Evolutionary conservation across 2,888 invertebrate genomes (phyloP).

Genomic region (Chymomyza caudatula): DNA sequence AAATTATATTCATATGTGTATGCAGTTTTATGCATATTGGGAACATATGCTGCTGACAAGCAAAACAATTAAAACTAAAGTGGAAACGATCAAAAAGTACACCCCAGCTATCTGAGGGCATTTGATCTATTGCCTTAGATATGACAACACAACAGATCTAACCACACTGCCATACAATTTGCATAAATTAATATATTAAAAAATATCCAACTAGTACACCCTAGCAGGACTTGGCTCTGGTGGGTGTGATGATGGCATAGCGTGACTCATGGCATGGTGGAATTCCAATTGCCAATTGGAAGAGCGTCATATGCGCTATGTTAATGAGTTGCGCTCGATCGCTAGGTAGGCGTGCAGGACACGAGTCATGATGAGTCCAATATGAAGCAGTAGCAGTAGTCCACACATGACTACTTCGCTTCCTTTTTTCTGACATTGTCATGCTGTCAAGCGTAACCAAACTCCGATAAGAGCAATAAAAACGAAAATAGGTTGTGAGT

Average conservation of each 20-base stretch:
- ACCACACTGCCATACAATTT: conserved; percentile 65
- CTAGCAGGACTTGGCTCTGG: conserved; percentile 27
- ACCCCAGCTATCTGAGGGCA: conserved; percentile 43
- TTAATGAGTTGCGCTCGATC: conserved; percentile 17
- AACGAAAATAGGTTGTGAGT: conserved; percentile 53
- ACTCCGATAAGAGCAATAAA: conserved; percentile 76
- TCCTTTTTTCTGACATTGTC: conserved; percentile 48
- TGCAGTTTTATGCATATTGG: not conserved
- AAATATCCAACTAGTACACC: conserved; percentile 45
- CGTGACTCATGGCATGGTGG: conserved; percentile 59
- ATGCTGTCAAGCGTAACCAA: conserved; percentile 73
- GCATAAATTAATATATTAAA: conserved; percentile 73
- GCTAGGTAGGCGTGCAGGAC: conserved; percentile 36
- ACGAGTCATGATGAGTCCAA: conserved; percentile 34
- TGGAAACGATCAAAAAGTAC: conserved; percentile 75
- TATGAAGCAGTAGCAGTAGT: conserved; percentile 28
- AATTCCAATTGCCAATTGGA: conserved; percentile 59
- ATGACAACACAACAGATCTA: conserved; percentile 10
- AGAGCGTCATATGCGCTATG: conserved; percentile 26
- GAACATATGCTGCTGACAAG: conserved; percentile 63
- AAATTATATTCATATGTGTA: conserved; percentile 54
- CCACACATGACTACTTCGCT: conserved; percentile 14
- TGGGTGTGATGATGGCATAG: conserved; percentile 39
- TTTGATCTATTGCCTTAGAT: conserved; percentile 52
- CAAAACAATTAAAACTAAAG: conserved; percentile 75